Evolutionary conservation across 2,888 invertebrate species (phyloP).

Genomic region (Lepidochrysops patricia): DNA sequence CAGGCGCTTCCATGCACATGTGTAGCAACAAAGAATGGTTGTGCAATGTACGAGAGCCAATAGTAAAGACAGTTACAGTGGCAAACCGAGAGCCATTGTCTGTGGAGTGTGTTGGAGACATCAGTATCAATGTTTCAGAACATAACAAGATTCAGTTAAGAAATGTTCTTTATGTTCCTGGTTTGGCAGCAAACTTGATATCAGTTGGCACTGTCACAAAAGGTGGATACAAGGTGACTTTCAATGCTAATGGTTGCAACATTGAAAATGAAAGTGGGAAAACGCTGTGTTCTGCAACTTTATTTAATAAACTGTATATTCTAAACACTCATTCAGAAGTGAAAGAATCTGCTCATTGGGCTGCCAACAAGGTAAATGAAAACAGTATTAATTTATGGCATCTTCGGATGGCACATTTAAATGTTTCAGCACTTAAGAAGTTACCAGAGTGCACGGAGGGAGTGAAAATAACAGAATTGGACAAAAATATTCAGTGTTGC

Average conservation of each 20-base stretch:
- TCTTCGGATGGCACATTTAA: constrained; percentile 13
- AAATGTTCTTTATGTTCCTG: constrained; percentile 29
- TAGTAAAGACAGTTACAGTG: constrained; percentile 20
- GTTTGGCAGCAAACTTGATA: constrained; percentile 24
- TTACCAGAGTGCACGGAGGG: constrained; percentile 19
- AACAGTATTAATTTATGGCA: constrained; percentile 12
- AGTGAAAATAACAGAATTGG: constrained; percentile 18
- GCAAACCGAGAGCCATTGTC: constrained; percentile 23
- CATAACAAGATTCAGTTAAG: constrained; percentile 23
- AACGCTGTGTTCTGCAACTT: neutral
- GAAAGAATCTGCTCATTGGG: neutral
- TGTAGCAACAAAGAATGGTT: neutral
- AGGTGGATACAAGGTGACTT: constrained; percentile 22
- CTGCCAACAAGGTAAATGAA: neutral
- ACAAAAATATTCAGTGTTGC: constrained; percentile 15
- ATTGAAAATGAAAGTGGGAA: neutral
- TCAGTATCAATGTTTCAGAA: constrained; percentile 15
- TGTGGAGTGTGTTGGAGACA: constrained; percentile 19
- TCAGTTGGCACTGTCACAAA: constrained; percentile 27
- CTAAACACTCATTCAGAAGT: neutral
- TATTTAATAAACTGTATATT: neutral
- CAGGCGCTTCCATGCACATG: neutral
- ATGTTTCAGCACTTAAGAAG: constrained; percentile 11
- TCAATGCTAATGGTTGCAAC: constrained; percentile 19
- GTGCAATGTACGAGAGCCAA: constrained; percentile 7